Evolutionary conservation across 2,888 invertebrate species (phyloP).

Genomic region (Drosophila pseudotakahashii): DNA sequence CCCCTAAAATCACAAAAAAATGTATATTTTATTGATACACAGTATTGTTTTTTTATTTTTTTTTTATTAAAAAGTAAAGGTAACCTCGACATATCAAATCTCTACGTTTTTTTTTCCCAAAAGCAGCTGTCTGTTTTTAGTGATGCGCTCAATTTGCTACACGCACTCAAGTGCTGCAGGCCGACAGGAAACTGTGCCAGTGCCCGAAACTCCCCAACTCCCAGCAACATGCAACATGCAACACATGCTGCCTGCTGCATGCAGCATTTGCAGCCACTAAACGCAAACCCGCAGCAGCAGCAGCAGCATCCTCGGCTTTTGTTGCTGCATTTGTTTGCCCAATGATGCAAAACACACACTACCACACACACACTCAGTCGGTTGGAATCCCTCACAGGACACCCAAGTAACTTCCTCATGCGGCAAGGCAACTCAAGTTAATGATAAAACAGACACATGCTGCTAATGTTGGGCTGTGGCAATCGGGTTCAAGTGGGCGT

Average conservation of each 20-base stretch:
- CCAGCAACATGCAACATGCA: constrained; percentile 20
- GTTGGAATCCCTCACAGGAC: constrained; percentile 8
- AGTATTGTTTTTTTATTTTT: too few relatives aligned
- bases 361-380: constrained; percentile 5
- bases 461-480: constrained; percentile 10
- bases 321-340: constrained; percentile 44
- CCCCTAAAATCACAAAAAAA: too few relatives aligned
- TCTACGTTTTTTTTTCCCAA: not conserved
- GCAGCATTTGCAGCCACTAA: constrained; percentile 24
- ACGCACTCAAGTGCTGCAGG: constrained; percentile 49
- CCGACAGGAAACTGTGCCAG: constrained; percentile 66
- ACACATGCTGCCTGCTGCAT: constrained; percentile 21
- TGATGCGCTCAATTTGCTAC: constrained; percentile 73
- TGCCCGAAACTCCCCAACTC: constrained; percentile 8
- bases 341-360: constrained; percentile 24
- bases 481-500: constrained; percentile 29
- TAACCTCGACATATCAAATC: not conserved
- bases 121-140: constrained; percentile 53
- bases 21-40: too few relatives aligned
- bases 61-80: too few relatives aligned
- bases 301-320: constrained; percentile 27
- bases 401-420: constrained; percentile 34
- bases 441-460: constrained; percentile 30
- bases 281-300: constrained; percentile 20
- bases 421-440: constrained; percentile 28